Base-by-base conservation (phyloP, 1,140 invertebrate genomes). In the Cyclina sinensis region DNA sequence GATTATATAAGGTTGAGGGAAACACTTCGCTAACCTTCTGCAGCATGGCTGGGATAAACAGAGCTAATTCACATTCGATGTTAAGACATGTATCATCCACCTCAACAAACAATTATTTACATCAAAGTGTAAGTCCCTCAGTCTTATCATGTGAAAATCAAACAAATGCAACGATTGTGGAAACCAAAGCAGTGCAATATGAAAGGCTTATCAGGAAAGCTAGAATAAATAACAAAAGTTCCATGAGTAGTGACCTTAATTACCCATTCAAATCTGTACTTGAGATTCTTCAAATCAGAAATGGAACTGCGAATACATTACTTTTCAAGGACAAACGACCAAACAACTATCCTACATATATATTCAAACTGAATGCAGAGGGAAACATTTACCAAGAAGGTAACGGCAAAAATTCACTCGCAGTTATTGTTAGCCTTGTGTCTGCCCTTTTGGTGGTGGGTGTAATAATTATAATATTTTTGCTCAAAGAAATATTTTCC, bases 401-500 rank as follows among this genome's bases (percentile, higher is more conserved):
- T 51, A 62, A 83, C 27, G 59, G 59, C 3, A 83, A 83, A 83
- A 83, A 30, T 70, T 30, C 57, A 2, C 30, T 73, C 1, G 83
- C 83, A 0, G 39, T 86, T 27, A 39, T 86, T 37, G 48, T 30
- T 12, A 86, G 83, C 27, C 46, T 86, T 14, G 18, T 51, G 18
- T 12, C 83, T 11, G 83, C 83, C 7, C 30, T 86, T 7, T 9
- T 57, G 5, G 83, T 70, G 5, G 83, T 86, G 3, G 51, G 51
- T 59, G 24, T 48, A 4, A 24, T 86, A 0, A 86, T 86, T 24
- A 12, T 86, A 0, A 43, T 54, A 32, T 86, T 86, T 62, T 39
- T 76, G 37, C 68, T 86, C 65, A 62, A 54, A 14, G 83, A 86
- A 39, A n/a, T 76, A 0, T 62, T 86, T 27, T 86, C 70, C 2